Evolutionary conservation across 2,113 vertebrate species (phyloP).

Genomic region (Stomatorhinus ivindoensis): DNA sequence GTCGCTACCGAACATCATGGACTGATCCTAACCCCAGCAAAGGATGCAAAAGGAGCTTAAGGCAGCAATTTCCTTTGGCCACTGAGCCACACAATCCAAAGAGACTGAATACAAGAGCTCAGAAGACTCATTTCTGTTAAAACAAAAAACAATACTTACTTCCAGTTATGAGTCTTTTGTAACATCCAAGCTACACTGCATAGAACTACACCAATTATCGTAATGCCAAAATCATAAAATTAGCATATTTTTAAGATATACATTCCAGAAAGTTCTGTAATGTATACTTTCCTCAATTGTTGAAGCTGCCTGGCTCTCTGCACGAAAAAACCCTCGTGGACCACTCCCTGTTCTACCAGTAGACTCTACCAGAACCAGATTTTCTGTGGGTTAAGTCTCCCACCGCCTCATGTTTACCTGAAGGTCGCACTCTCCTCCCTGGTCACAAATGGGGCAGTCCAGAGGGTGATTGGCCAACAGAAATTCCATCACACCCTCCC

Average conservation of each 20-base stretch:
- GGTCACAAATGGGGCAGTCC: slow-evolving; percentile 95
- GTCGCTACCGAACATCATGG: slow-evolving; percentile 96
- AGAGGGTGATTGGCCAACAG: slow-evolving; percentile 87
- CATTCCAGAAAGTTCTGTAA: neutral
- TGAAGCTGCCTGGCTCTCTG: neutral
- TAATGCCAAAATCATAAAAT: neutral
- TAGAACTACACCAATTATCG: neutral
- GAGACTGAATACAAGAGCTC: neutral
- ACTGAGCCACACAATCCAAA: neutral
- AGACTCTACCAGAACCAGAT: neutral
- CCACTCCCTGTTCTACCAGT: neutral
- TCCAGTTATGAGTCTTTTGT: neutral
- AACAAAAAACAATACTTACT: neutral
- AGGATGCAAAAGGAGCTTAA: neutral
- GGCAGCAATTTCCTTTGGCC: neutral
- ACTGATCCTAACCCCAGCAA: slow-evolving; percentile 74
- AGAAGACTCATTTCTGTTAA: neutral
- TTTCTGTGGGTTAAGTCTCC: neutral
- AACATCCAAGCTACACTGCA: neutral
- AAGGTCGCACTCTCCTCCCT: slow-evolving; percentile 91
- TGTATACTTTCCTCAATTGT: neutral
- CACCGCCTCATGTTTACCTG: slow-evolving; percentile 63
- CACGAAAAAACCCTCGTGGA: neutral
- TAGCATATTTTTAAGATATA: neutral
- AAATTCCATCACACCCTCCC: slow-evolving; percentile 96